These are phyloP conservation scores for Eilema caniola DNA, from an alignment of 2,888 invertebrate genomes.

Conservation along the genomic window DNA sequence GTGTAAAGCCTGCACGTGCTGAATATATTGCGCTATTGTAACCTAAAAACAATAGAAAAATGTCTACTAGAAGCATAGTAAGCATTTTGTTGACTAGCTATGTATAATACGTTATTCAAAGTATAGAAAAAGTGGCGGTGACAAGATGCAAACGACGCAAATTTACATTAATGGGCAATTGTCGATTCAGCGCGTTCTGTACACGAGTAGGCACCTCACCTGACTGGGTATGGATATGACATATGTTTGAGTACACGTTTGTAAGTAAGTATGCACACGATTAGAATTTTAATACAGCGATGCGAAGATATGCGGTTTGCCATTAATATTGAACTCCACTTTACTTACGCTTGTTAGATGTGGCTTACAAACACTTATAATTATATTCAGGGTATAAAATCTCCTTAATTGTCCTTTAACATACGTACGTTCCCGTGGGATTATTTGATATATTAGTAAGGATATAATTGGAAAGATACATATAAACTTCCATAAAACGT, in stretches of 20 bases:
- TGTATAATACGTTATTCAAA: slow-evolving; percentile 28
- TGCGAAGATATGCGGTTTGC: slow-evolving; percentile 56
- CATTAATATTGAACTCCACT: slow-evolving; percentile 49
- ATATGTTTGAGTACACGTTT: slow-evolving; percentile 73
- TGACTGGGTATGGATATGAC: slow-evolving; percentile 79
- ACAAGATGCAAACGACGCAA: slow-evolving; percentile 63
- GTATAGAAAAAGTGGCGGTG: slow-evolving; percentile 54
- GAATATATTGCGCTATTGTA: slow-evolving; percentile 55
- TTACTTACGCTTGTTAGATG: slow-evolving; percentile 26
- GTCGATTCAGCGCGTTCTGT: slow-evolving; percentile 72
- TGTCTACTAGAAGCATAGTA: slow-evolving; percentile 58
- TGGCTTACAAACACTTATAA: slow-evolving; percentile 19
- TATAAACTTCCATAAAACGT: slow-evolving; percentile 2
- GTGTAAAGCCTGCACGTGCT: slow-evolving; percentile 55
- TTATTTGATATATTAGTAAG: slow-evolving; percentile 6
- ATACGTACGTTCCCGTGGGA: slow-evolving; percentile 31
- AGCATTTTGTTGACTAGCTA: slow-evolving; percentile 59
- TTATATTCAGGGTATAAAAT: slow-evolving; percentile 38
- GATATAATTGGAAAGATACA: slow-evolving; percentile 12
- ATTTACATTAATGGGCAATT: slow-evolving; percentile 79
- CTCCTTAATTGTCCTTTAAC: slow-evolving; percentile 18
- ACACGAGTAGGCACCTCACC: slow-evolving; percentile 58
- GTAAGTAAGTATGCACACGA: slow-evolving; percentile 60
- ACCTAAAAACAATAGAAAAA: slow-evolving; percentile 68
- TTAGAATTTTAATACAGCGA: slow-evolving; percentile 62